A percentile compares a stretch with the other conserved stretches of the same genome.
phyloP scores from a whole-genome alignment of 2,113 vertebrate species.

The Regulus satrapa region DNA sequence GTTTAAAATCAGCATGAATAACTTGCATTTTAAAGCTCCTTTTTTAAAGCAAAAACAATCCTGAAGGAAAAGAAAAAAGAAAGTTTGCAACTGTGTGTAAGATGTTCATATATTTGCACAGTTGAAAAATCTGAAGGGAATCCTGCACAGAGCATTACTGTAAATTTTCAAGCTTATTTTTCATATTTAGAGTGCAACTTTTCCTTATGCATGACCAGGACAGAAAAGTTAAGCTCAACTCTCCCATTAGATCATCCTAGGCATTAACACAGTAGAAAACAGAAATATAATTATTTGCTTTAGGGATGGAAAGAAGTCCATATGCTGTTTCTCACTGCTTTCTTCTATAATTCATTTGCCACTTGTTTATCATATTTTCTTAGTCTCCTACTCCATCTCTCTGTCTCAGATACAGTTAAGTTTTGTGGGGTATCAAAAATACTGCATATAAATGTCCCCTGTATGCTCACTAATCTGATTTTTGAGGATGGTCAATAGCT shows the following conservation, averaged over 20 bases:
- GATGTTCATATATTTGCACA: background rate
- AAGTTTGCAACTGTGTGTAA: background rate
- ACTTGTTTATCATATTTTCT: background rate
- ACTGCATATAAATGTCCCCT: background rate
- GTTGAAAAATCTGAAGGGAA: background rate
- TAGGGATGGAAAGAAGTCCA: background rate
- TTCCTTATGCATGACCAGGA: background rate
- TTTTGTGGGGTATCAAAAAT: background rate
- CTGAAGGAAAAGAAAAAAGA: background rate
- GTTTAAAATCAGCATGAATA: background rate
- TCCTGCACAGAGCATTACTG: background rate
- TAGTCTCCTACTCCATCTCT: background rate
- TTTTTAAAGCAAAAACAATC: background rate
- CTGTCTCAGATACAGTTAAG: background rate
- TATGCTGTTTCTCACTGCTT: background rate
- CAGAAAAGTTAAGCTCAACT: background rate
- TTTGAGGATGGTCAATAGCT: background rate
- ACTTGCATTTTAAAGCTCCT: background rate
- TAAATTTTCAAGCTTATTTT: background rate
- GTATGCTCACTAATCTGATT: background rate
- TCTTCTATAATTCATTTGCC: background rate
- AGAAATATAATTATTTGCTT: background rate
- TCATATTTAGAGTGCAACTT: background rate
- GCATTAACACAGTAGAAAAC: background rate
- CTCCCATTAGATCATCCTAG: background rate